These are phyloP conservation scores for Parnassius apollo DNA, from an alignment of 2,888 invertebrate genomes.

Conservation along the genomic window DNA sequence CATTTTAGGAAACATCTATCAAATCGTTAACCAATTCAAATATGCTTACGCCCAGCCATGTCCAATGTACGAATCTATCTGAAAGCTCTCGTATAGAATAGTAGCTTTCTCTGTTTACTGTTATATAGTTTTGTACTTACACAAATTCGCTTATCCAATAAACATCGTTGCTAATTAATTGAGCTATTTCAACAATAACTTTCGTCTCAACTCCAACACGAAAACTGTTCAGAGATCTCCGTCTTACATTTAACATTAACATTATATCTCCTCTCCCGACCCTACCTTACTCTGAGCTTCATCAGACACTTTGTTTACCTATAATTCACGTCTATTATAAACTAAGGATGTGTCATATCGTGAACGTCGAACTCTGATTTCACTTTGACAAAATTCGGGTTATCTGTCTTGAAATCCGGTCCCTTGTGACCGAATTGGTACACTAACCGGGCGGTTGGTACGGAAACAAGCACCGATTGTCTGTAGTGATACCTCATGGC, in stretches of 20 bases:
- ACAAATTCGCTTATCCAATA: slow-evolving; percentile 5
- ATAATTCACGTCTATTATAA: slow-evolving; percentile 36
- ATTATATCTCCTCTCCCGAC: slow-evolving; percentile 33
- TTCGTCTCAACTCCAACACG: slow-evolving; percentile 18
- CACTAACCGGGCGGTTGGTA: slow-evolving; percentile 87
- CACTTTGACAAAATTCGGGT: slow-evolving; percentile 76
- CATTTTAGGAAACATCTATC: slow-evolving; percentile 52
- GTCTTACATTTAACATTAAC: slow-evolving; percentile 31
- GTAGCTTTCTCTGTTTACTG: not conserved
- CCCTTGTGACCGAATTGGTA: slow-evolving; percentile 92
- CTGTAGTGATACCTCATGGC: slow-evolving; percentile 95
- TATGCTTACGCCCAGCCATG: slow-evolving; percentile 18
- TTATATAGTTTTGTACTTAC: not conserved
- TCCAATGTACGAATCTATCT: slow-evolving; percentile 1
- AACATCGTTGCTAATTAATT: slow-evolving; percentile 19
- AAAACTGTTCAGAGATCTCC: slow-evolving; percentile 28
- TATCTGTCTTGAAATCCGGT: slow-evolving; percentile 86
- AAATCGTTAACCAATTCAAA: slow-evolving; percentile 36
- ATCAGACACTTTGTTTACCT: slow-evolving; percentile 34
- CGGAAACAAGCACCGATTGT: slow-evolving; percentile 87
- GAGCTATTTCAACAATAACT: slow-evolving; percentile 20
- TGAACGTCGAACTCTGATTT: slow-evolving; percentile 60
- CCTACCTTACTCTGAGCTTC: slow-evolving; percentile 38
- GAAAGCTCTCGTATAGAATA: not conserved
- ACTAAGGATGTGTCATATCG: slow-evolving; percentile 58